Evolutionary conservation across 2,113 vertebrate genomes (phyloP), one percentile per base, ranked within the genome.

Genomic region (Dipodomys merriami): DNA sequence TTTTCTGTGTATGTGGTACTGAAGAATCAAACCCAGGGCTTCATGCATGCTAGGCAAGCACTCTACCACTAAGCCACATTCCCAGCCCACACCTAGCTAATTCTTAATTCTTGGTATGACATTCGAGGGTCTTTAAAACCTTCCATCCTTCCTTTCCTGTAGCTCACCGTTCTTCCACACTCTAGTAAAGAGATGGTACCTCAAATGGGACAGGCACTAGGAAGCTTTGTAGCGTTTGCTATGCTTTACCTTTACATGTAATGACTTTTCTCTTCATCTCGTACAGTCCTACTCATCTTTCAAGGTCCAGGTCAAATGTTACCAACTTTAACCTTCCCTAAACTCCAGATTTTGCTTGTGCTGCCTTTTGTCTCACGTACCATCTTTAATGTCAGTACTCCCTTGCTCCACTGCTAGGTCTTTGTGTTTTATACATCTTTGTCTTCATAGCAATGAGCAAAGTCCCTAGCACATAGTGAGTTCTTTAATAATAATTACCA

Each of bases 111-210:
- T 91, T 82, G 16, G 29, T 46, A 62, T 69, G 46, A 27, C n/a
- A 80, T n/a, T 91, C 29, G 92, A 80, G 20, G 6, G 46, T 92
- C 23, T 86, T 89, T 35, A 81, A 90, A 95, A 76, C 15, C 25
- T 82, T 74, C 62, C 64, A 81, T 44, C 60, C n/a, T 82, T 82
- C 46, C 77, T 83, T 91, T 86, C 80, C 65, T 94, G n/a, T 77
- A 49, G 18, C 80, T 60, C 53, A 65, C 20, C 19, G 29, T 71
- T 46, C 7, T 44, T 62, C 23, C 27, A 68, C 10, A 93, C 30
- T 73, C 69, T 82, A n/a, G 18, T 64, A 71, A 73, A 0, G 53
- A 79, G 29, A n/a, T 39, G 23, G 19, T n/a, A 69, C 69, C 44
- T n/a, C 71, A 67, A 53, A 68, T 64, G 77, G 93, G 35, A 29